Percentiles rank a stretch among this genome's conserved stretches.
These are phyloP conservation scores for Agrilus planipennis DNA, from an alignment of 1,140 invertebrate species.

Conservation along the genomic window DNA sequence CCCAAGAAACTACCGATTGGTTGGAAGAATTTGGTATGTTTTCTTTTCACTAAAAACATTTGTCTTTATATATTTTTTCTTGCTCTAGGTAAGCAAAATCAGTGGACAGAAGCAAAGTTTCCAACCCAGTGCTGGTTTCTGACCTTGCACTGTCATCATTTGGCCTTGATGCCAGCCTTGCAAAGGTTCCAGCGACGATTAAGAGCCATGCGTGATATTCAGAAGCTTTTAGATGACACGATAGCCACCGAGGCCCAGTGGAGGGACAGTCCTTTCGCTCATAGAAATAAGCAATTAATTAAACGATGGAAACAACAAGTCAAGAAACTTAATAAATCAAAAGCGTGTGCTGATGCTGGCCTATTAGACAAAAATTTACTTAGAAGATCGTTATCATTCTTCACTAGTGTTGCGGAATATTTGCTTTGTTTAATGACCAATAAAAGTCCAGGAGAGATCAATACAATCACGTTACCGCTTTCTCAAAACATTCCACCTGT, in stretches of 20 bases:
- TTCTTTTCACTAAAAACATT: conserved; percentile 7
- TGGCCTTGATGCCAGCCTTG: conserved; percentile 76
- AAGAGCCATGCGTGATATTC: conserved; percentile 76
- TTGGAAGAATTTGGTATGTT: conserved; percentile 30
- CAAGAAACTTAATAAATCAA: conserved; percentile 54
- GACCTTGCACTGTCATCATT: conserved; percentile 85
- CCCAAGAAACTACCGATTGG: conserved; percentile 71
- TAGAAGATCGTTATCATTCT: conserved; percentile 71
- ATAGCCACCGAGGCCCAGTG: conserved; percentile 70
- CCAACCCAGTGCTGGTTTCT: conserved; percentile 95
- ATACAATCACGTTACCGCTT: conserved; percentile 38
- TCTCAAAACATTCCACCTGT: conserved; percentile 48
- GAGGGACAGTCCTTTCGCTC: conserved; percentile 63
- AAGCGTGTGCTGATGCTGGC: conserved; percentile 79
- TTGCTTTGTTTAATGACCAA: conserved; percentile 52
- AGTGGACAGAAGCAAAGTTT: conserved; percentile 75
- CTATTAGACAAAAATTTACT: conserved; percentile 73
- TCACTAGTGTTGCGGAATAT: conserved; percentile 71
- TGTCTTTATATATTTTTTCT: conserved; percentile 1
- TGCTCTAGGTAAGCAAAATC: conserved; percentile 39
- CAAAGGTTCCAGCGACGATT: conserved; percentile 76
- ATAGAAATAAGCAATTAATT: conserved; percentile 73
- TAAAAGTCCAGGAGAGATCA: conserved; percentile 27
- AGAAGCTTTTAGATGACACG: conserved; percentile 82
- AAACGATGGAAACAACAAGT: conserved; percentile 78